A percentile compares a stretch with the other conserved stretches of the same genome.
Evolutionary conservation across 2,797 vertebrate genomes (phyloP).

Genomic region (Peromyscus eremicus): DNA sequence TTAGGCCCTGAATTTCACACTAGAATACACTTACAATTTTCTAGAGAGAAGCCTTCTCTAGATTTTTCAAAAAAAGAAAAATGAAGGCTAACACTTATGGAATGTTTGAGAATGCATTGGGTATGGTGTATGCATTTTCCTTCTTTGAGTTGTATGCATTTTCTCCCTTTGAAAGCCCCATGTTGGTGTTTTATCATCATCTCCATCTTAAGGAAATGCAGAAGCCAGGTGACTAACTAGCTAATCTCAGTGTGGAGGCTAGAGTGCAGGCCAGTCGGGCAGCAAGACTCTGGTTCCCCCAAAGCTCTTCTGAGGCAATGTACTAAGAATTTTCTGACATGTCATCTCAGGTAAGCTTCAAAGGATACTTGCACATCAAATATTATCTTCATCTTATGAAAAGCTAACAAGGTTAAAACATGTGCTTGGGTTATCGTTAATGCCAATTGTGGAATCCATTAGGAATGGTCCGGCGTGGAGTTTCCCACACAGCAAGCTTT

Average conservation of each 20-base stretch:
- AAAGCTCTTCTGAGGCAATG: neutral
- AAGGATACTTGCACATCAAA: neutral
- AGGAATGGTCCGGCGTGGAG: constrained; percentile 31
- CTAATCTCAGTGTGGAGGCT: neutral
- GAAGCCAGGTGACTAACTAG: neutral
- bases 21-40: neutral
- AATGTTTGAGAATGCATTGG: neutral
- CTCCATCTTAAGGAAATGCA: neutral
- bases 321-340: constrained; percentile 21
- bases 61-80: neutral
- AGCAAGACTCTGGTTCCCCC: neutral
- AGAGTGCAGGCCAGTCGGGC: no score
- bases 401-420: neutral
- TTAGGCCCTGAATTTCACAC: neutral
- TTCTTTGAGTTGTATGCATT: no score
- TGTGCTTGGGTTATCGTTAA: neutral
- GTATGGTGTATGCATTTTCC: neutral
- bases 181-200: neutral
- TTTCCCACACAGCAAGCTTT: constrained; percentile 26
- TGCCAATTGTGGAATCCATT: neutral
- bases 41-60: neutral
- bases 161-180: neutral
- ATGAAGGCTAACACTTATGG: neutral
- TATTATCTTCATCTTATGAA: neutral
- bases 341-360: constrained; percentile 3